Evolutionary conservation across 2,888 invertebrate species (phyloP).

Genomic region (Xestia sexstrigata): DNA sequence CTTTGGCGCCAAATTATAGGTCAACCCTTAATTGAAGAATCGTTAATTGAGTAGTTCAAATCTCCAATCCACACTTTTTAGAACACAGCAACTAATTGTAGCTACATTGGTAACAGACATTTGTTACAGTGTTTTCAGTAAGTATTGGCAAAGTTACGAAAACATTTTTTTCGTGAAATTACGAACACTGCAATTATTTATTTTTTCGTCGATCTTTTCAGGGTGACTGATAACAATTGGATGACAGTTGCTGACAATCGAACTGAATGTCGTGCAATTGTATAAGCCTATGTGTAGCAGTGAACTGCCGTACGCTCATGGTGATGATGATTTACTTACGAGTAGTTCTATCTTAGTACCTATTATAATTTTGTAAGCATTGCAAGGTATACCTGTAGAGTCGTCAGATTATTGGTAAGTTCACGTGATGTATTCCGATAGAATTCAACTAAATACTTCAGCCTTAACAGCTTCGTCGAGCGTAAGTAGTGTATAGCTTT

Average conservation of each 20-base stretch:
- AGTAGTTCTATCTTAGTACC: no score
- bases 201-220: neutral
- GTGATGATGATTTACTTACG: neutral
- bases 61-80: neutral
- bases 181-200: neutral
- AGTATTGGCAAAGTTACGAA: neutral
- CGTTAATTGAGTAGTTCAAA: neutral
- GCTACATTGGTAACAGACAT: neutral
- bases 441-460: conserved; percentile 85
- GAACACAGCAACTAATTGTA: neutral
- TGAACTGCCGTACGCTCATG: neutral
- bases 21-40: neutral
- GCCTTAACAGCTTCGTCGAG: conserved; percentile 79
- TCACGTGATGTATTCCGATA: conserved; percentile 82
- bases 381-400: conserved; percentile 77
- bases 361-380: neutral
- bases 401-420: conserved; percentile 85
- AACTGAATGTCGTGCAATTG: neutral
- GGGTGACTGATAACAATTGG: neutral
- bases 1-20: neutral
- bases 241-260: neutral
- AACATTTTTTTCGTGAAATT: neutral
- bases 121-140: neutral
- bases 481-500: conserved; percentile 82
- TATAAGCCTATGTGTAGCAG: neutral